Evolutionary conservation across 2,113 vertebrate genomes (phyloP).

Genomic region (Oryzias woworae): DNA sequence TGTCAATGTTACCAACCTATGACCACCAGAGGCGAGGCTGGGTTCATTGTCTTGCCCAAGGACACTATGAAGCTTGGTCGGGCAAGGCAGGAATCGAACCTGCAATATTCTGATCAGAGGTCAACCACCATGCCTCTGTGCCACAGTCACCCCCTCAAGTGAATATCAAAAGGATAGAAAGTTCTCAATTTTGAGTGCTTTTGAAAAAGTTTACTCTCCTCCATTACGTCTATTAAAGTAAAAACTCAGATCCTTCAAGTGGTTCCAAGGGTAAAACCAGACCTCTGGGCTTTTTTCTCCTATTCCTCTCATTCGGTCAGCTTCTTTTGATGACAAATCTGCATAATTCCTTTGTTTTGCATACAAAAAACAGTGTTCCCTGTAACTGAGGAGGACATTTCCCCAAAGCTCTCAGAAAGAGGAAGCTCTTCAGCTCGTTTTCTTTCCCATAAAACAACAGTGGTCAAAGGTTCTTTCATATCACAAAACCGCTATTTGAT

Average conservation of each 20-base stretch:
- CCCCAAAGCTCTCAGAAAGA: conserved; percentile 39
- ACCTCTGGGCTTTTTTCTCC: conserved; percentile 11
- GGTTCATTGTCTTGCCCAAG: too few relatives aligned
- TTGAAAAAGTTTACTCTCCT: conserved; percentile 13
- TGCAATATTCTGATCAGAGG: too few relatives aligned
- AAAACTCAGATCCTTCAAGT: conserved; percentile 6
- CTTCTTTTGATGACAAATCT: conserved; percentile 49
- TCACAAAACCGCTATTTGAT: conserved; percentile 52
- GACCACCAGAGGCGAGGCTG: too few relatives aligned
- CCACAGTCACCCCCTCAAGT: too few relatives aligned
- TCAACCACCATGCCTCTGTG: too few relatives aligned
- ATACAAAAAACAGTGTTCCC: conserved; percentile 43
- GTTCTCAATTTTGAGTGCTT: neutral
- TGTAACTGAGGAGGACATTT: conserved; percentile 39
- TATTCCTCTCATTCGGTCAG: conserved; percentile 4
- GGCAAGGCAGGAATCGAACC: too few relatives aligned
- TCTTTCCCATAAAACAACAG: conserved; percentile 54
- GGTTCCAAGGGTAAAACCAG: conserved; percentile 23
- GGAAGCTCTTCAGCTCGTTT: conserved; percentile 48
- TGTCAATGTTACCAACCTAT: too few relatives aligned
- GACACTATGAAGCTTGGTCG: too few relatives aligned
- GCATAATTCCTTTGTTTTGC: conserved; percentile 23
- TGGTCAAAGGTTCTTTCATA: conserved; percentile 46
- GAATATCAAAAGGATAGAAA: neutral
- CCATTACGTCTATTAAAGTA: conserved; percentile 10